Conservation (phyloP, 2,113 vertebrate genomes). For the Geothlypis trichas region DNA sequence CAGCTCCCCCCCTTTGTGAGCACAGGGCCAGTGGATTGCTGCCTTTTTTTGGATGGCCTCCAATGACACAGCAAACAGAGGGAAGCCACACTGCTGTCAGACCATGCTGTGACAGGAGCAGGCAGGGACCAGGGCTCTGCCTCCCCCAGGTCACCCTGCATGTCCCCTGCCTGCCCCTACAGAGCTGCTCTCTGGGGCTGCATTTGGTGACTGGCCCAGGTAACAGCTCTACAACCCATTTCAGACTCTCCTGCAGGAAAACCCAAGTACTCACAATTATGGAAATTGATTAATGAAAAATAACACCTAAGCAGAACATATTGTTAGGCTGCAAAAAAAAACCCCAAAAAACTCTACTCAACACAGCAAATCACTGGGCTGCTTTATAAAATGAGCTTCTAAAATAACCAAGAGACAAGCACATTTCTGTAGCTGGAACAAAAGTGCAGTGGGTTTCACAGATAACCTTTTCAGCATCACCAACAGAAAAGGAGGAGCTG, state of each 20-base stretch:
- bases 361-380: neutral
- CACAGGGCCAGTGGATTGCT: neutral
- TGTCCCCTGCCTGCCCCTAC: neutral
- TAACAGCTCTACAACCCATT: neutral
- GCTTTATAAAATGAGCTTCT: neutral
- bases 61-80: neutral
- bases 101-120: fast-evolving
- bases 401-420: neutral
- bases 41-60: neutral
- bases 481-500: neutral
- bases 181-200: neutral
- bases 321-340: neutral
- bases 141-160: neutral
- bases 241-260: neutral
- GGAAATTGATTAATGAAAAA: neutral
- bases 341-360: neutral
- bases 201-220: neutral
- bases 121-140: neutral
- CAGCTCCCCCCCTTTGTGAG: fast-evolving
- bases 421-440: neutral
- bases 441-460: neutral
- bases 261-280: neutral
- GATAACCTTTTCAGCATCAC: neutral
- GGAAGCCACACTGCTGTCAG: neutral
- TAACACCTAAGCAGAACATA: neutral